Evolutionary conservation across 2,888 invertebrate species (phyloP), one percentile per base, ranked within the genome.

Genomic region (Drosophila barbarae): DNA sequence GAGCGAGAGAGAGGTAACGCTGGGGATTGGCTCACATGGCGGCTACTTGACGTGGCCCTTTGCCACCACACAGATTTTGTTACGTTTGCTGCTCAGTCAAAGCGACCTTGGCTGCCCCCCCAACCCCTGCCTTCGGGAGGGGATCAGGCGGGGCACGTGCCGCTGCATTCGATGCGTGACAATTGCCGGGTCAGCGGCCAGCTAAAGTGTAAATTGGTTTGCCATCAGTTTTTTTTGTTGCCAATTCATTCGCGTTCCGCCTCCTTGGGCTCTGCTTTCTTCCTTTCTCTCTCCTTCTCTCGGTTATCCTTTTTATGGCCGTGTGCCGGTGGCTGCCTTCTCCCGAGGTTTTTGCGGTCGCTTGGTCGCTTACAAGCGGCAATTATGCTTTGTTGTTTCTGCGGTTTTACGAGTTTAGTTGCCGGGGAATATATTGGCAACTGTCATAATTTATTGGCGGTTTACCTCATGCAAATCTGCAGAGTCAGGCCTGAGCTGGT

Each of bases 31-130:
- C 44, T 41, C 61, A 64, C 73, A 65, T 67, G 75, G 58, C 65
- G 76, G 70, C 70, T 76, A 75, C 84, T 84, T 84, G 83, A 79
- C 69, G 77, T 64, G 46, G 18, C 46, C 13, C 21, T 13, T 9
- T 61, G 51, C 21, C 61, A 58, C 67, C 42, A 69, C 75, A 69
- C 75, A 49, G 46, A 77, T 76, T 77, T 63, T 28, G 47, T 60
- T 34, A 15, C 50, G 42, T 28, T 23, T 34, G 42, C 35, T 5
- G 28, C 44, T 38, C 15, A 21, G 32, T 5, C 32, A 32, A 32
- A 32, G 32, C 34, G 34, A 71, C 52, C 51, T 71, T 55, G 36
- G n/a, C 60, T 73, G 4, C 2, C 3, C 13, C 13, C 18, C 18
- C 18, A 18, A 18, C 4, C 13, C 2, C 13, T 4, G 23, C 5